Evolutionary conservation across 2,113 vertebrate genomes (phyloP).

Genomic region (Phoenicopterus ruber): DNA sequence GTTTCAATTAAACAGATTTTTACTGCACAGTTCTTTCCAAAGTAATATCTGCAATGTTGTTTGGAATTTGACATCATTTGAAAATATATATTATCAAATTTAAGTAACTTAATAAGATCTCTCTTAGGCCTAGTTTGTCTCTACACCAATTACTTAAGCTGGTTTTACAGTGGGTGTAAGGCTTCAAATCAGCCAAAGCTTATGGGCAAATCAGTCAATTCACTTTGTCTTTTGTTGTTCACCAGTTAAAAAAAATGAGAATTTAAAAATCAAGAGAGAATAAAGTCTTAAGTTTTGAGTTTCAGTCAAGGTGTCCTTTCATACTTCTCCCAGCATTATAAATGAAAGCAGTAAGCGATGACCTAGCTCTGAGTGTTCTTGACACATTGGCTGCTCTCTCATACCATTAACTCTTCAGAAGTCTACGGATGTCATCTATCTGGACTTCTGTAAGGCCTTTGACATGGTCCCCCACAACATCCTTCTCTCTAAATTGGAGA

Average conservation of each 20-base stretch:
- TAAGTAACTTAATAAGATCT: not conserved
- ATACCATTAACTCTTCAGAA: not conserved
- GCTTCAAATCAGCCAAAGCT: not conserved
- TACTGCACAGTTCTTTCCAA: not conserved
- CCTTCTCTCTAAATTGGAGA: too few species aligned
- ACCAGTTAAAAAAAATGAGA: not conserved
- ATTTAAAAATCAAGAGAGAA: not conserved
- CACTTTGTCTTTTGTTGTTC: not conserved
- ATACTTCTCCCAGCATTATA: not conserved
- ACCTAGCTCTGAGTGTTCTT: not conserved
- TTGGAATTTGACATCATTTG: not conserved
- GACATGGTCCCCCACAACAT: too few species aligned
- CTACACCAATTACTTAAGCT: not conserved
- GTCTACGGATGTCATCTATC: too few species aligned
- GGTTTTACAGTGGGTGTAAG: not conserved
- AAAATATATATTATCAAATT: not conserved
- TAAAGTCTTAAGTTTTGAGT: not conserved
- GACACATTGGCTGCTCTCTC: accelerated
- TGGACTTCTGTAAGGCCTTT: too few species aligned
- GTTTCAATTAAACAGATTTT: not conserved
- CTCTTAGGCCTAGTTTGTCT: not conserved
- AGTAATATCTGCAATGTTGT: not conserved
- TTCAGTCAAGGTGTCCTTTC: not conserved
- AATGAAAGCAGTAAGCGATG: not conserved
- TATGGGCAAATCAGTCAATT: not conserved